Evolutionary conservation across 1,140 invertebrate species (phyloP).

Genomic region (Matsumurasca onukii): DNA sequence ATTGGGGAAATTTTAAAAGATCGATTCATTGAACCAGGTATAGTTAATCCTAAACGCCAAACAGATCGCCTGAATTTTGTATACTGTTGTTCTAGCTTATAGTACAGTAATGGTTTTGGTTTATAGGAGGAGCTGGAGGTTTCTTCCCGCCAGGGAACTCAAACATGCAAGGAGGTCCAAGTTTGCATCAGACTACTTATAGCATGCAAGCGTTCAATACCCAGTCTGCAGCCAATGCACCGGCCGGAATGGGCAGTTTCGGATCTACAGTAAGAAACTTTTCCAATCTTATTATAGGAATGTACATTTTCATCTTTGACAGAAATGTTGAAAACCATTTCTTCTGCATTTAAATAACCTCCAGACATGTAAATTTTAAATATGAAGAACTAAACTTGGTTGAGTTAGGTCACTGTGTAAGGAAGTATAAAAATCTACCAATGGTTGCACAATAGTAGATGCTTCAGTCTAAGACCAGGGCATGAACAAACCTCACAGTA

Average conservation of each 20-base stretch:
- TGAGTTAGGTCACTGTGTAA: too few relatives aligned
- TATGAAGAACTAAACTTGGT: too few relatives aligned
- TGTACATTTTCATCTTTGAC: not conserved
- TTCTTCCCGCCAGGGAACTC: constrained; percentile 56
- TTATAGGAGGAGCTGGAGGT: constrained; percentile 54
- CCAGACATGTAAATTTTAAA: too few relatives aligned
- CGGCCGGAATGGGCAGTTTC: constrained; percentile 52
- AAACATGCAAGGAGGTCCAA: constrained; percentile 54
- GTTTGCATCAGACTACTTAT: constrained; percentile 53
- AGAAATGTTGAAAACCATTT: not conserved
- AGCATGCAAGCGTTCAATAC: constrained; percentile 60
- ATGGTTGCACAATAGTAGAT: too few relatives aligned
- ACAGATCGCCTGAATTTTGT: too few relatives aligned
- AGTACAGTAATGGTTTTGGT: too few relatives aligned
- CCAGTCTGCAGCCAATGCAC: constrained; percentile 57
- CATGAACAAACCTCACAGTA: too few relatives aligned
- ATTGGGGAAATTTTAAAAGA: not conserved
- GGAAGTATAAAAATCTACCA: too few relatives aligned
- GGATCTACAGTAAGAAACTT: constrained; percentile 38
- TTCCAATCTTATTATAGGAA: not conserved
- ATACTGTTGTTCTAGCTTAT: too few relatives aligned
- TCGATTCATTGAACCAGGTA: constrained; percentile 18
- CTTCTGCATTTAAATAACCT: too few relatives aligned
- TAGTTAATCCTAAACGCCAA: constrained; percentile 20
- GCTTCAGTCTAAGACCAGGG: too few relatives aligned